Base-by-base conservation (phyloP, 2,113 vertebrate species). In the Heterotilapia buettikoferi region DNA sequence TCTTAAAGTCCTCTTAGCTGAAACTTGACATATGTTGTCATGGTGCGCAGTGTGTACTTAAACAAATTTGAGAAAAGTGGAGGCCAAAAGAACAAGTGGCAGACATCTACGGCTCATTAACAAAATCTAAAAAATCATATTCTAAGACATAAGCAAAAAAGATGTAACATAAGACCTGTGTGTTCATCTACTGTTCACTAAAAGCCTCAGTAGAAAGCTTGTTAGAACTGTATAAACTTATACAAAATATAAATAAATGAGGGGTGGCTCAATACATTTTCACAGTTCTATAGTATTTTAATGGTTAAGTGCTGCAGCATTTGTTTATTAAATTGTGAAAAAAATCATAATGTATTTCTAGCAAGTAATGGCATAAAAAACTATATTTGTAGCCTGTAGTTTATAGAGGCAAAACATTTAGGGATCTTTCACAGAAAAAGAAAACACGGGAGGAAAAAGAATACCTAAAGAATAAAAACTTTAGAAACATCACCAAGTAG, bases 181-280 rank as follows among this genome's bases (percentile, higher is more conserved):
- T 45, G 5, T 45, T 38, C 38, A 45, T 43, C 66, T 24, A 24
- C 36, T 9, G 36, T 24, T 43, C n/a, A 71, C 0, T 24, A 71
- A 40, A 71, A 33, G 7, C n/a, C 36, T 16, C 36, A 71, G 61
- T 12, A n/a, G 61, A 66, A 71, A 71, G 66, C n/a, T 40, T 40
- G 11, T 40, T 71, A 71, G 36, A 0, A 40, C 7, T 71, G 7
- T 21, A 71, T 9, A 43, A 40, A 71, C 5, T 0, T 24, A 16
- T 43, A 43, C n/a, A 71, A 71, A 73, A 26, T 73, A 73, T 18
- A 73, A 73, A 73, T 43, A 26, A 73, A 73, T 45, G 38, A 26
- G 38, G 68, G 14, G 38, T 73, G 38, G 8, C 38, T 73, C 68
- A 26, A 10, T 26, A 73, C 5, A 16, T 45, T 73, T 73, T 24